Evolutionary conservation across 2,113 vertebrate genomes (phyloP).

Genomic region (Sylvilagus bachmani): DNA sequence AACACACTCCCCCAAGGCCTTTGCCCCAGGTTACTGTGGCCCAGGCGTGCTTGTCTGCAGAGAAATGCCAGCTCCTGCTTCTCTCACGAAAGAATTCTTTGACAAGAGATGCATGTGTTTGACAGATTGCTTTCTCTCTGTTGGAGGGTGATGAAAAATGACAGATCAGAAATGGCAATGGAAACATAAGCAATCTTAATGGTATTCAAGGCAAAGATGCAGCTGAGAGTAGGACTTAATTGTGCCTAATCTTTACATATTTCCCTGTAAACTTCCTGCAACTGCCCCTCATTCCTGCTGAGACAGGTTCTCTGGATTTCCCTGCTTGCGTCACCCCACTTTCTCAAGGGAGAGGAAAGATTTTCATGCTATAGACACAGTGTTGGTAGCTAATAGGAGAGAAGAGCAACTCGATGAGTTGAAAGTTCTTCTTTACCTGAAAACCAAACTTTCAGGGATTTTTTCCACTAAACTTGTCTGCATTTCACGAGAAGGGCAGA

Average conservation of each 20-base stretch:
- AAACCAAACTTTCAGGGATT: neutral
- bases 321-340: neutral
- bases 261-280: neutral
- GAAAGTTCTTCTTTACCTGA: neutral
- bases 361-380: neutral
- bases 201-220: neutral
- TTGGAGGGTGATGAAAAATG: neutral
- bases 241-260: neutral
- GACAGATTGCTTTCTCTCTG: neutral
- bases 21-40: accelerated
- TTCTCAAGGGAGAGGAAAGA: neutral
- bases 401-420: neutral
- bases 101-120: neutral
- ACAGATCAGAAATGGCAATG: neutral
- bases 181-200: neutral
- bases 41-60: neutral
- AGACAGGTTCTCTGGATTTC: neutral
- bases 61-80: too few species aligned
- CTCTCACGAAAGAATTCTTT: neutral
- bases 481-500: neutral
- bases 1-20: neutral
- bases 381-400: neutral
- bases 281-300: neutral
- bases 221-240: neutral
- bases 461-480: neutral